Conservation (phyloP, 2,888 invertebrate genomes). For the Latrodectus hesperus region DNA sequence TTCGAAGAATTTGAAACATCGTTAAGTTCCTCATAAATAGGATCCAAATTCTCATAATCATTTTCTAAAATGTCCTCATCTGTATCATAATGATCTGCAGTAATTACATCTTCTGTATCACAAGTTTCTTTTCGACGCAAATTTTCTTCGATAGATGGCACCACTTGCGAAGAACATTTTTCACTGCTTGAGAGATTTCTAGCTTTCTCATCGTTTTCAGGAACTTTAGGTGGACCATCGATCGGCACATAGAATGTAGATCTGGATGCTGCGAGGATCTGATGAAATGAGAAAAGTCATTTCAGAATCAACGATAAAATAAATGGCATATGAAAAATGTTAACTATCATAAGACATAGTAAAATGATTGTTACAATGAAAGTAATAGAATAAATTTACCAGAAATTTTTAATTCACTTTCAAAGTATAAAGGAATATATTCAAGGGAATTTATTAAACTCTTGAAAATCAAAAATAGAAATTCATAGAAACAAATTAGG, state of each 20-base stretch:
- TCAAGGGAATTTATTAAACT: too few relatives aligned
- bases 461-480: too few relatives aligned
- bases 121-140: neutral
- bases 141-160: conserved; percentile 45
- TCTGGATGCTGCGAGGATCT: conserved; percentile 45
- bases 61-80: conserved; percentile 74
- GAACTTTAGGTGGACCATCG: conserved; percentile 23
- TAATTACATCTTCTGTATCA: conserved; percentile 26
- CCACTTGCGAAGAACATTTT: conserved; percentile 21
- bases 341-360: too few relatives aligned
- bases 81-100: conserved; percentile 40
- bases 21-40: conserved; percentile 81
- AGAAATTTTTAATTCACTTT: too few relatives aligned
- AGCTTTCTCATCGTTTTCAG: neutral
- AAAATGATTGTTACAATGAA: too few relatives aligned
- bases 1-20: conserved; percentile 65
- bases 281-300: neutral
- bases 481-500: too few relatives aligned
- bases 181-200: neutral
- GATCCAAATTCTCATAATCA: conserved; percentile 86
- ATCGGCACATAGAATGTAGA: conserved; percentile 63
- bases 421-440: too few relatives aligned
- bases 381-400: too few relatives aligned
- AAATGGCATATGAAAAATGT: too few relatives aligned
- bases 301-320: too few relatives aligned